phyloP scores from a whole-genome alignment of 2,888 invertebrate species.

The Blastobasis adustella region DNA sequence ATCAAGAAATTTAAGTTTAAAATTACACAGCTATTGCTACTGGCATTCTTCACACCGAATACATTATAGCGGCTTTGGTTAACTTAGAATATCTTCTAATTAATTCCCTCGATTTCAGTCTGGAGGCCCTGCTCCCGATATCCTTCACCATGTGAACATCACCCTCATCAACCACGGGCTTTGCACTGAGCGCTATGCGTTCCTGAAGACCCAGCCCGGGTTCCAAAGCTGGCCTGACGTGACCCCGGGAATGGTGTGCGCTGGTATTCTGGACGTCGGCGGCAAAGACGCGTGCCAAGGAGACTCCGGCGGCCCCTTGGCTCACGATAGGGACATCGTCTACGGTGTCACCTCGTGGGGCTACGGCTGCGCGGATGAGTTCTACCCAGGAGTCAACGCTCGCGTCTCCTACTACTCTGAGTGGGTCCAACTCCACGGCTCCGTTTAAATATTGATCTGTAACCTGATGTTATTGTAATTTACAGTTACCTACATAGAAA shows the following conservation, averaged over 20 bases:
- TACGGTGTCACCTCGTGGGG: constrained; percentile 22
- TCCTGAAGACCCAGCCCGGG: constrained; percentile 1
- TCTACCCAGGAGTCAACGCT: constrained; percentile 50
- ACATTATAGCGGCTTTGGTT: too few relatives aligned
- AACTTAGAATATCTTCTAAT: too few relatives aligned
- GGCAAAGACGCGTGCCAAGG: constrained; percentile 33
- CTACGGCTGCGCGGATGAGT: constrained; percentile 40
- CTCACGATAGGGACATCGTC: constrained; percentile 15
- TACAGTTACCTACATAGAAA: too few relatives aligned
- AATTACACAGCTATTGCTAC: too few relatives aligned
- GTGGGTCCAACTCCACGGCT: constrained; percentile 14
- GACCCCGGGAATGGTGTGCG: constrained; percentile 39
- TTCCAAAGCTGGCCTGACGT: constrained; percentile 19
- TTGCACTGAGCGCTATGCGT: constrained; percentile 37
- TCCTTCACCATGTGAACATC: constrained; percentile 30
- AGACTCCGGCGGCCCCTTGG: constrained; percentile 50
- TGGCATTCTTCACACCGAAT: too few relatives aligned
- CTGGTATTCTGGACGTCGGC: constrained; percentile 19
- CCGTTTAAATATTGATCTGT: background rate
- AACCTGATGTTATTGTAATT: too few relatives aligned
- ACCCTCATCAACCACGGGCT: constrained; percentile 34
- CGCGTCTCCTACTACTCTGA: constrained; percentile 25
- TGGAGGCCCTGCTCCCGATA: constrained; percentile 11
- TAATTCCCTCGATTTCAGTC: constrained; percentile 8
- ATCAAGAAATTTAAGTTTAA: too few relatives aligned